These are phyloP conservation scores for Hypolimnas misippus DNA, from an alignment of 2,888 invertebrate genomes.

Conservation along the genomic window DNA sequence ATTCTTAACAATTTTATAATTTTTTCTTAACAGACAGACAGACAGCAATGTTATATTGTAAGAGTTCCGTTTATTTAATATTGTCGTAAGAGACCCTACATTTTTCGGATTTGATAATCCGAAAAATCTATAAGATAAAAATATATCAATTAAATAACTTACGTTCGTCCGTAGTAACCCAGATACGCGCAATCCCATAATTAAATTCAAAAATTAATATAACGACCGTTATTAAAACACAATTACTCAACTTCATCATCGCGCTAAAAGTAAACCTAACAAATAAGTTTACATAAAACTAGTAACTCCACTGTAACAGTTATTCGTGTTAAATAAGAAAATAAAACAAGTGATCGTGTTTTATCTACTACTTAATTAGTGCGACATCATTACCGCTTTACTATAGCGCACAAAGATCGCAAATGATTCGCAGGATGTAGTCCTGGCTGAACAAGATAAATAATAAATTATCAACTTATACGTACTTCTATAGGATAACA, in stretches of 20 bases:
- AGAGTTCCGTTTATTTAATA: too few species aligned
- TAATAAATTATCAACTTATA: constrained; percentile 24
- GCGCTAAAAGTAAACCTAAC: neutral
- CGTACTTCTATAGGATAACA: neutral
- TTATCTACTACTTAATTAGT: constrained; percentile 19
- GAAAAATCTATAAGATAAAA: too few species aligned
- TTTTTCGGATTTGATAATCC: too few species aligned
- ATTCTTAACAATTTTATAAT: too few species aligned
- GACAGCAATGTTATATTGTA: too few species aligned
- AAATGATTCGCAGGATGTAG: constrained; percentile 36
- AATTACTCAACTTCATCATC: constrained; percentile 8
- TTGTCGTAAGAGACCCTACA: too few species aligned
- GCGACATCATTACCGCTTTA: constrained; percentile 15
- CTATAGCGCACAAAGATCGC: constrained; percentile 15
- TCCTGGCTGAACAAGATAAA: constrained; percentile 30
- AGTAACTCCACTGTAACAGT: constrained; percentile 4
- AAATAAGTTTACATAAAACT: neutral
- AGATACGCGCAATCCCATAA: constrained; percentile 40
- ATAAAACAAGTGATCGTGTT: constrained; percentile 17
- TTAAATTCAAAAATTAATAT: constrained; percentile 24
- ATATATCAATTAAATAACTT: constrained; percentile 47
- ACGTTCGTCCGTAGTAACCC: constrained; percentile 71
- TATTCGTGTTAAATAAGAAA: constrained; percentile 25
- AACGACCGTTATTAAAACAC: neutral
- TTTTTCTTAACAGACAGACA: too few species aligned